Conservation (phyloP, 1,140 invertebrate species). For the Drosophila paulistorum region DNA sequence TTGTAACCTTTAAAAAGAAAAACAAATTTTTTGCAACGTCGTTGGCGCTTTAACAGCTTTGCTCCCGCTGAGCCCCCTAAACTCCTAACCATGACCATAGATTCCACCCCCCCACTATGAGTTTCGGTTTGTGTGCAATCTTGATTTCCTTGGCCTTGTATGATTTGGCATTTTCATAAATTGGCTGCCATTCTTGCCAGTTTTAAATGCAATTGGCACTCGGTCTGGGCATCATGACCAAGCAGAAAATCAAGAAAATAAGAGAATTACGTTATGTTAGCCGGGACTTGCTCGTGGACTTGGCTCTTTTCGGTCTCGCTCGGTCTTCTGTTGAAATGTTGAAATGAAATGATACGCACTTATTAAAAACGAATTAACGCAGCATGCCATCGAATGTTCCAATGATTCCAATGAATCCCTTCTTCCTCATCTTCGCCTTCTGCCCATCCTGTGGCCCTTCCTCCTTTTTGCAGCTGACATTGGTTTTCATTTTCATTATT, state of each 20-base stretch:
- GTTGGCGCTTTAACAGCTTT: slow-evolving; percentile 59
- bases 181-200: slow-evolving; percentile 73
- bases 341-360: slow-evolving; percentile 81
- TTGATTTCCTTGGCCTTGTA: slow-evolving; percentile 79
- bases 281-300: slow-evolving; percentile 43
- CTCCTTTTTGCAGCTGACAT: slow-evolving; percentile 51
- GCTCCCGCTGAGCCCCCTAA: slow-evolving; percentile 34
- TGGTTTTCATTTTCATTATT: slow-evolving; percentile 58
- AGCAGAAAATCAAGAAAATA: slow-evolving; percentile 27
- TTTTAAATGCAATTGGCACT: slow-evolving; percentile 78
- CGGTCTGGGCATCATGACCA: slow-evolving; percentile 48
- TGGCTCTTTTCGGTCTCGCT: slow-evolving; percentile 18
- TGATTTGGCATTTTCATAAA: slow-evolving; percentile 79
- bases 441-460: neutral
- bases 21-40: neutral
- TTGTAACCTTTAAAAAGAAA: neutral
- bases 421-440: slow-evolving; percentile 22
- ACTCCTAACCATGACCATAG: neutral
- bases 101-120: neutral
- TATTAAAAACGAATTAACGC: slow-evolving; percentile 81
- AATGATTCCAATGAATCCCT: slow-evolving; percentile 34
- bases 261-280: slow-evolving; percentile 39
- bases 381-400: slow-evolving; percentile 54
- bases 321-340: slow-evolving; percentile 70
- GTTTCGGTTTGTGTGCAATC: slow-evolving; percentile 60